These are phyloP conservation scores for Limonius californicus DNA, from an alignment of 1,140 invertebrate genomes.

Conservation along the genomic window DNA sequence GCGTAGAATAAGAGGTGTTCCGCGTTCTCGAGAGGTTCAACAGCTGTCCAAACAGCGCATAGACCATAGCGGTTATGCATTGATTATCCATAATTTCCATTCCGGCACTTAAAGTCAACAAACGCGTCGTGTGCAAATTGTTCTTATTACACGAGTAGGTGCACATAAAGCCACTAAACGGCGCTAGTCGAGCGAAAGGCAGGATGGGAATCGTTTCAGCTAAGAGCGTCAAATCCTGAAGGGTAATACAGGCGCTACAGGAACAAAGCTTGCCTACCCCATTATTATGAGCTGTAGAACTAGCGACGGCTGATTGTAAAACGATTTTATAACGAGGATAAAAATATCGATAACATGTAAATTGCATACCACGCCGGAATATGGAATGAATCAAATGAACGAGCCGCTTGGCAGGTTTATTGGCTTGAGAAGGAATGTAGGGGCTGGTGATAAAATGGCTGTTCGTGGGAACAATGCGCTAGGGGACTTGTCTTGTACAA, in stretches of 20 bases:
- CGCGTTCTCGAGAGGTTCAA: constrained; percentile 1
- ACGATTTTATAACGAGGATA: constrained; percentile 42
- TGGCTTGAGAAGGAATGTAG: constrained; percentile 36
- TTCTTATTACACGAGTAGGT: background rate
- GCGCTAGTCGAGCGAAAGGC: too few species aligned
- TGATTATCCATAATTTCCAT: background rate
- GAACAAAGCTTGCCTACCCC: constrained; percentile 12
- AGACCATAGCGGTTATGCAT: background rate
- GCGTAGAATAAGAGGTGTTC: background rate
- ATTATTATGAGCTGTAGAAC: constrained; percentile 26
- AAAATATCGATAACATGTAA: constrained; percentile 49
- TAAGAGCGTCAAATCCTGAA: constrained; percentile 13
- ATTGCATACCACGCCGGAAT: constrained; percentile 43
- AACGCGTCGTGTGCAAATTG: constrained; percentile 1
- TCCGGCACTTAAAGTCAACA: background rate
- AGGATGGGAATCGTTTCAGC: background rate
- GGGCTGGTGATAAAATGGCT: constrained; percentile 43
- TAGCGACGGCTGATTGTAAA: constrained; percentile 31
- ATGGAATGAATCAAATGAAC: constrained; percentile 47
- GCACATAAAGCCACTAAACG: too few species aligned
- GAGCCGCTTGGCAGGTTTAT: constrained; percentile 43
- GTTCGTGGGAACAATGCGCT: constrained; percentile 44
- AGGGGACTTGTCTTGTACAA: constrained; percentile 41
- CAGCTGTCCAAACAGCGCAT: background rate
- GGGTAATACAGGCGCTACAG: constrained; percentile 8